phyloP scores from a whole-genome alignment of 1,140 invertebrate species.

The Brachystomella parvula region DNA sequence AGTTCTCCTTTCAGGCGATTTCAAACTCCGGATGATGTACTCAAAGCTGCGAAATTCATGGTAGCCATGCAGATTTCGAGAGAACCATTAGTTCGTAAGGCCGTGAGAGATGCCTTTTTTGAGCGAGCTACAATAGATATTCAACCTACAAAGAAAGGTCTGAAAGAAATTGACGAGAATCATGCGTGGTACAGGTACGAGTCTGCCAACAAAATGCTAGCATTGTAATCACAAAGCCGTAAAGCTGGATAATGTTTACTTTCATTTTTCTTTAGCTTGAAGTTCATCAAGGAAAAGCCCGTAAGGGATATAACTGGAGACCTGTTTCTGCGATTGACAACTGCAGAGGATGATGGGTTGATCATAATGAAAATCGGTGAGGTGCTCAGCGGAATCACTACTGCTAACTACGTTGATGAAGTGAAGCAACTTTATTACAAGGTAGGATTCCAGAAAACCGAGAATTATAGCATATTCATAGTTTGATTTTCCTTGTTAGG shows the following conservation, averaged over 20 bases:
- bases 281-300: slow-evolving; percentile 92
- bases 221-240: background rate
- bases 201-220: too few species aligned
- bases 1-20: slow-evolving; percentile 46
- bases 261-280: slow-evolving; percentile 55
- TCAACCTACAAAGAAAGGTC: slow-evolving; percentile 78
- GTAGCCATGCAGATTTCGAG: slow-evolving; percentile 85
- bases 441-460: slow-evolving; percentile 42
- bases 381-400: slow-evolving; percentile 66
- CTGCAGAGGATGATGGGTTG: slow-evolving; percentile 81
- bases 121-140: slow-evolving; percentile 78
- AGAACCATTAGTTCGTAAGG: slow-evolving; percentile 80
- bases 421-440: slow-evolving; percentile 80
- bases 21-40: slow-evolving; percentile 60
- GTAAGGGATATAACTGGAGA: slow-evolving; percentile 81
- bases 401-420: slow-evolving; percentile 75
- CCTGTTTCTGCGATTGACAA: slow-evolving; percentile 74
- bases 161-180: slow-evolving; percentile 89
- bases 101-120: slow-evolving; percentile 79
- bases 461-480: slow-evolving; percentile 6
- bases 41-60: slow-evolving; percentile 86
- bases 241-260: background rate
- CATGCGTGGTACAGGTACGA: slow-evolving; percentile 68
- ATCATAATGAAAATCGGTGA: slow-evolving; percentile 65
- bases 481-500: slow-evolving; percentile 47